Conservation (phyloP, 2,113 vertebrate genomes). For the Pomatostomus ruficeps region DNA sequence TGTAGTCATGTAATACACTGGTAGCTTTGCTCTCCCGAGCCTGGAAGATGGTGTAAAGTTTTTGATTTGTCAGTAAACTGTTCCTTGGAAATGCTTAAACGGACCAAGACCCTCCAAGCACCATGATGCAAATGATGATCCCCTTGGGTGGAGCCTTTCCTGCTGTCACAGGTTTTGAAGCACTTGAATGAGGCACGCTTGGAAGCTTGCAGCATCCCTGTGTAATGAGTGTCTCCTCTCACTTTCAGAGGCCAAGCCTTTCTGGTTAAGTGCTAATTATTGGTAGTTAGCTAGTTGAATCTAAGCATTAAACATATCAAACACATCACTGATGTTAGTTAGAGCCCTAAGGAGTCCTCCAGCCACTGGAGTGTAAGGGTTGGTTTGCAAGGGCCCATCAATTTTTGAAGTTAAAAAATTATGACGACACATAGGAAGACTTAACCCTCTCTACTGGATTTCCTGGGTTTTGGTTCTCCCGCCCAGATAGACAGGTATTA, state of each 20-base stretch:
- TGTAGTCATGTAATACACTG: background rate
- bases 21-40: background rate
- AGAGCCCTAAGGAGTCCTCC: background rate
- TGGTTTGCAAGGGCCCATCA: background rate
- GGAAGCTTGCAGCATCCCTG: background rate
- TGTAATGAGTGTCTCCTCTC: background rate
- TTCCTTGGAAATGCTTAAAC: background rate
- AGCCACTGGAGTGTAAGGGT: background rate
- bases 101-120: background rate
- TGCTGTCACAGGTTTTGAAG: background rate
- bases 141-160: background rate
- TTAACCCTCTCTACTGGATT: background rate
- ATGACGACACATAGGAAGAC: background rate
- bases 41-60: background rate
- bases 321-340: background rate
- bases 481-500: background rate
- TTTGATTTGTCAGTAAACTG: background rate
- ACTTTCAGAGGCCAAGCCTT: background rate
- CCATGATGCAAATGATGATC: background rate
- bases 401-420: background rate
- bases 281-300: background rate
- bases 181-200: background rate
- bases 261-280: background rate
- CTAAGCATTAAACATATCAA: background rate
- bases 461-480: background rate